phyloP scores from a whole-genome alignment of 1,140 invertebrate species.

The Ips typographus region DNA sequence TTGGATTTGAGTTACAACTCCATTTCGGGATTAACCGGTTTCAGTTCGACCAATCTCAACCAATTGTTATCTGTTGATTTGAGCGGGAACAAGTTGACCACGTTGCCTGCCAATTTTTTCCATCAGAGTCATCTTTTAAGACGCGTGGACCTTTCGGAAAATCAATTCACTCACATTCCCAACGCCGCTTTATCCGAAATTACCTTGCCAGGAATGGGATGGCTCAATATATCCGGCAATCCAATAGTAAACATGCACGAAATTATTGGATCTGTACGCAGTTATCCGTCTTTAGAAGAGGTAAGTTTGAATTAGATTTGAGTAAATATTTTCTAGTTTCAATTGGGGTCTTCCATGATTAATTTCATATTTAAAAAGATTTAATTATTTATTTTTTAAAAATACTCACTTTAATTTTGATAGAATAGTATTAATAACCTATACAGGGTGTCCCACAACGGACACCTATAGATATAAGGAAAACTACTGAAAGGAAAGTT shows the following conservation, averaged over 20 bases:
- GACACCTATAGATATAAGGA: too few species aligned
- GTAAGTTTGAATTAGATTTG: conserved; percentile 34
- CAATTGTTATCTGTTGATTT: conserved; percentile 72
- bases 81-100: conserved; percentile 71
- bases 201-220: conserved; percentile 69
- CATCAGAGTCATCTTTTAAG: conserved; percentile 68
- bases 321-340: background rate
- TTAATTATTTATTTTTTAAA: background rate
- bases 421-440: too few species aligned
- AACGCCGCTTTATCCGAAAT: conserved; percentile 74
- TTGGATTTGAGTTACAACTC: conserved; percentile 75
- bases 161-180: conserved; percentile 80
- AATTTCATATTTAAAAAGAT: background rate
- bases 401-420: background rate
- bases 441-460: too few species aligned
- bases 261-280: conserved; percentile 58
- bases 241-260: conserved; percentile 73
- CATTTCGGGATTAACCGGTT: conserved; percentile 75
- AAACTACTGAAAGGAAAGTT: too few species aligned
- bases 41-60: conserved; percentile 71
- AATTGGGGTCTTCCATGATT: background rate
- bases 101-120: conserved; percentile 81
- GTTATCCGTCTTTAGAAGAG: conserved; percentile 74
- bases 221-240: conserved; percentile 81
- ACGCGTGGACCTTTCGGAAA: conserved; percentile 76